These are phyloP conservation scores for Myotis vivesi DNA, from an alignment of 2,797 vertebrate species.

Conservation along the genomic window DNA sequence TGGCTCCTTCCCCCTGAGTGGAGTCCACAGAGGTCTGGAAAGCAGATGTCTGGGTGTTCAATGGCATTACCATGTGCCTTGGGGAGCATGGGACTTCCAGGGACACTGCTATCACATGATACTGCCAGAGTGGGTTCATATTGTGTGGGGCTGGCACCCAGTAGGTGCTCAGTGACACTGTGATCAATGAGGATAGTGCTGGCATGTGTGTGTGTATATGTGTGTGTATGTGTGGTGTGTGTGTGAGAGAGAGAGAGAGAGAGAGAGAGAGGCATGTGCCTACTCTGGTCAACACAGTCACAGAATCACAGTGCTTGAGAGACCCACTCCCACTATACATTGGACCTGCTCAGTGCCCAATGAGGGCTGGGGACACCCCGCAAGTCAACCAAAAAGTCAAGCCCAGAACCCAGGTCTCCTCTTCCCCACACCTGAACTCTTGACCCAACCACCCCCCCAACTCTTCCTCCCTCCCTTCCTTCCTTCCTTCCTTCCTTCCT, in stretches of 20 bases:
- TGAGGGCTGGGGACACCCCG: background rate
- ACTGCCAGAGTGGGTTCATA: background rate
- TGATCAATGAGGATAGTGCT: background rate
- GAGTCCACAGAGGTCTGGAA: background rate
- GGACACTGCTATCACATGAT: background rate
- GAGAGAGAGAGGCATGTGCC: background rate
- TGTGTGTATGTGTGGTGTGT: too few relatives aligned
- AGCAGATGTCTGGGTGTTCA: background rate
- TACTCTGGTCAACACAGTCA: background rate
- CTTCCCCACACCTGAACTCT: background rate
- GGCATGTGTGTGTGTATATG: accelerated
- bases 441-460: too few relatives aligned
- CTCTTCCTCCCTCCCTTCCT: background rate
- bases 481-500: background rate
- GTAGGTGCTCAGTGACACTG: background rate
- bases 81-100: background rate
- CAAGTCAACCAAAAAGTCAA: background rate
- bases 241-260: background rate
- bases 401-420: background rate
- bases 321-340: background rate
- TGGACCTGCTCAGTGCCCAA: background rate
- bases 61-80: background rate
- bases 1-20: background rate
- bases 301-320: background rate
- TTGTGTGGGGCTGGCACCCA: accelerated